These are phyloP conservation scores for Myiotriccus ornatus DNA, from an alignment of 2,797 vertebrate species.

Conservation along the genomic window DNA sequence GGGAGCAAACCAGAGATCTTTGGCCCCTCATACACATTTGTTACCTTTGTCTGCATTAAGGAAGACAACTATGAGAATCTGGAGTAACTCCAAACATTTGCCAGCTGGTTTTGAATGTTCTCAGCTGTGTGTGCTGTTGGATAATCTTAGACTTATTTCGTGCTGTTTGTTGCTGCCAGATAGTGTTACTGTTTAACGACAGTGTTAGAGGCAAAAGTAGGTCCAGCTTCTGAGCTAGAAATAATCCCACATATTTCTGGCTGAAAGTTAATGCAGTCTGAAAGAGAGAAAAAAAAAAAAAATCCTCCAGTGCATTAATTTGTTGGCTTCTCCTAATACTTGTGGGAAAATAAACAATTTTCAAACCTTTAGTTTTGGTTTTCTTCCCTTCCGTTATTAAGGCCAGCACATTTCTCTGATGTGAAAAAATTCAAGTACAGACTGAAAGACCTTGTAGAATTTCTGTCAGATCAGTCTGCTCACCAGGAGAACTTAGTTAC, in stretches of 20 bases:
- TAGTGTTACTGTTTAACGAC: constrained; percentile 63
- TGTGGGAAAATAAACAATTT: constrained; percentile 43
- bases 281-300: neutral
- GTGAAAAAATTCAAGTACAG: neutral
- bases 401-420: neutral
- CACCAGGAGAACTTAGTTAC: neutral
- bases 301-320: neutral
- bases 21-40: neutral
- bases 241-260: neutral
- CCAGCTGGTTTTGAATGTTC: constrained; percentile 63
- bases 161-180: constrained; percentile 57
- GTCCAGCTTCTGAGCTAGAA: constrained; percentile 49
- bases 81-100: constrained; percentile 57
- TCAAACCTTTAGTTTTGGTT: neutral
- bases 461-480: neutral
- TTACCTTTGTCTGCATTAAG: constrained; percentile 31
- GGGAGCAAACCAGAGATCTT: neutral
- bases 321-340: neutral
- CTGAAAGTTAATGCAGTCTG: constrained; percentile 14
- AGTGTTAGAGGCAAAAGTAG: constrained; percentile 45
- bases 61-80: constrained; percentile 44
- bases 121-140: constrained; percentile 63
- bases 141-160: constrained; percentile 60
- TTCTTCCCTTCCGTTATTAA: neutral
- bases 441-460: neutral